A percentile compares a stretch with the other conserved stretches of the same genome.
These are phyloP conservation scores for Kryptolebias ocellatus DNA, from an alignment of 2,797 vertebrate genomes.

Conservation along the genomic window DNA sequence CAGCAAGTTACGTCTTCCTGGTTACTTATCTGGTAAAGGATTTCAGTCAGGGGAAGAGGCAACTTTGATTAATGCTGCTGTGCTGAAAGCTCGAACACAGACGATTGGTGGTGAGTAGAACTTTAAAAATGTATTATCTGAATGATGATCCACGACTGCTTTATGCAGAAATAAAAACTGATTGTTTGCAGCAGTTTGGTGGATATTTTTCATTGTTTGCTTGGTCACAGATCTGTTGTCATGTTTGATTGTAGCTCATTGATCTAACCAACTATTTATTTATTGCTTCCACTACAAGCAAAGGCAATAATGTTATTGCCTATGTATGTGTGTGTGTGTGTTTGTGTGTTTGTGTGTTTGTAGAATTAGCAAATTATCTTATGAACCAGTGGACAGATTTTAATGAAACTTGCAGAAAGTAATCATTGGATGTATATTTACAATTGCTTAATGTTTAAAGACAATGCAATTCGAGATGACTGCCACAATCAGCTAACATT, in stretches of 20 bases:
- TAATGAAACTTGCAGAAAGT: no score
- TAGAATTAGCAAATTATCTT: no score
- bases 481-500: no score
- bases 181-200: neutral
- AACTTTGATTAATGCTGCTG: constrained; percentile 89
- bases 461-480: no score
- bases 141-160: neutral
- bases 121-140: neutral
- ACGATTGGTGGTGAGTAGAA: constrained; percentile 82
- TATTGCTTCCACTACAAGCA: no score
- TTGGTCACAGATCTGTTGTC: neutral
- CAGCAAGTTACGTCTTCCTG: constrained; percentile 95
- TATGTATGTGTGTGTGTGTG: no score
- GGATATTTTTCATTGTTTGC: neutral
- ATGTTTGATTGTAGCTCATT: neutral
- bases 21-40: constrained; percentile 96
- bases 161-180: neutral
- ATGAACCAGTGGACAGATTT: no score
- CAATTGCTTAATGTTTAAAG: no score
- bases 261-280: no score
- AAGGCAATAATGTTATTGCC: no score
- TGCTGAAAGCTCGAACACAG: constrained; percentile 89
- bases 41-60: constrained; percentile 96
- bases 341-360: no score
- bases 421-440: no score